Evolutionary conservation across 2,113 vertebrate genomes (phyloP), one percentile per base, ranked within the genome.

Genomic region (Notiomystis cincta): DNA sequence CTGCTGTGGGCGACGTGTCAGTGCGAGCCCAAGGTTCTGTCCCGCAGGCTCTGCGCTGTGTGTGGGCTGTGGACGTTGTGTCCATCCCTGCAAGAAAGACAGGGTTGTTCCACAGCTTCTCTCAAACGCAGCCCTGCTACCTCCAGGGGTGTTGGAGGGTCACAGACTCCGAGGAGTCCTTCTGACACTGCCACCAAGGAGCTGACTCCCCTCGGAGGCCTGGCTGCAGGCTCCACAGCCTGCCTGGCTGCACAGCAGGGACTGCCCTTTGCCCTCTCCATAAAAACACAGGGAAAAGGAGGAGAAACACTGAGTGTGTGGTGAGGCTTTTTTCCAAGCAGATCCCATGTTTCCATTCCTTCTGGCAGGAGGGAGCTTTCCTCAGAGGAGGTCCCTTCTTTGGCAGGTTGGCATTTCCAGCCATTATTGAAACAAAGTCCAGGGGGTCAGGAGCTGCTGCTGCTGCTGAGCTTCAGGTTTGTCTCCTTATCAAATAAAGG

Each of bases 261-360:
- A 20, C 53, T 42, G 54, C 4, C 2, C 51, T 53, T 28, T 20
- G 56, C 16, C 31, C 24, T 47, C 62, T 62, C 37, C 61, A 12
- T 20, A n/a, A 67, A 76, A 76, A 53, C 38, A 22, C 23, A 38
- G 33, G 42, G 6, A 24, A 90, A 33, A 40, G 24, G 40, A 70
- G 15, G 15, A n/a, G 42, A 71, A 53, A 50, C 51, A 30, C 35
- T 0, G 0, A 42, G 27, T 7, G 15, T 79, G 25, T 35, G 53
- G 20, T 33, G 71, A 82, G 13, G 13, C 6, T 38, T 44, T 64
- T 65, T 20, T 1, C 67, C 67, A 28, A 47, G 48, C 33, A 61
- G 35, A 50, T 15, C 37, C 31, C 28, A 2, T 40, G 24, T 47
- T 94, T 89, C 66, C 24, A 11, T 80, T 62, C 71, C 53, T 83